These are phyloP conservation scores for Psilopsiagon aurifrons DNA, from an alignment of 2,113 vertebrate species.

Conservation along the genomic window DNA sequence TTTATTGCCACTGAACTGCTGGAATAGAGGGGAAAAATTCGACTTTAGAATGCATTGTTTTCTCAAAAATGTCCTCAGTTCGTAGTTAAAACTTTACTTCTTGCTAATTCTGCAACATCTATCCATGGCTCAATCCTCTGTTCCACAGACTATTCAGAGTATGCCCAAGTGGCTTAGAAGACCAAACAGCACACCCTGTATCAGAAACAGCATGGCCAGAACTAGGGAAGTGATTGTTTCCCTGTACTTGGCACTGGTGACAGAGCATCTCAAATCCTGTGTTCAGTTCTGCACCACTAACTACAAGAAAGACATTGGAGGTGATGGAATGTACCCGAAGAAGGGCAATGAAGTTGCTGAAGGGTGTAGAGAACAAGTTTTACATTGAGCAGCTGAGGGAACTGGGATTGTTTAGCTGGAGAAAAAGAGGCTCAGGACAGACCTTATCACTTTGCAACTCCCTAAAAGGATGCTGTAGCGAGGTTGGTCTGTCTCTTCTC, in stretches of 20 bases:
- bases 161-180: neutral
- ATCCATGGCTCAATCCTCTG: neutral
- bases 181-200: neutral
- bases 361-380: neutral
- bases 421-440: neutral
- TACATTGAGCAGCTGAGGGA: neutral
- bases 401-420: neutral
- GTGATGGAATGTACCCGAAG: accelerated
- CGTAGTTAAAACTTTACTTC: neutral
- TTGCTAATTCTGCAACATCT: neutral
- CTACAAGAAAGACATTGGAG: neutral
- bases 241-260: accelerated
- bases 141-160: neutral
- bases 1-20: neutral
- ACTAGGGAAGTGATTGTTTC: too few species aligned
- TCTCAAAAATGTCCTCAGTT: neutral
- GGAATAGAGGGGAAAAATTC: neutral
- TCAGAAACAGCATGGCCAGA: accelerated
- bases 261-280: accelerated
- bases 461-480: too few species aligned
- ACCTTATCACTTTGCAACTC: accelerated
- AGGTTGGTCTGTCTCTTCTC: accelerated
- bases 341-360: neutral
- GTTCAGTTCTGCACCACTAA: neutral
- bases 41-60: neutral